phyloP scores from a whole-genome alignment of 2,113 vertebrate genomes.

The Neotoma lepida region DNA sequence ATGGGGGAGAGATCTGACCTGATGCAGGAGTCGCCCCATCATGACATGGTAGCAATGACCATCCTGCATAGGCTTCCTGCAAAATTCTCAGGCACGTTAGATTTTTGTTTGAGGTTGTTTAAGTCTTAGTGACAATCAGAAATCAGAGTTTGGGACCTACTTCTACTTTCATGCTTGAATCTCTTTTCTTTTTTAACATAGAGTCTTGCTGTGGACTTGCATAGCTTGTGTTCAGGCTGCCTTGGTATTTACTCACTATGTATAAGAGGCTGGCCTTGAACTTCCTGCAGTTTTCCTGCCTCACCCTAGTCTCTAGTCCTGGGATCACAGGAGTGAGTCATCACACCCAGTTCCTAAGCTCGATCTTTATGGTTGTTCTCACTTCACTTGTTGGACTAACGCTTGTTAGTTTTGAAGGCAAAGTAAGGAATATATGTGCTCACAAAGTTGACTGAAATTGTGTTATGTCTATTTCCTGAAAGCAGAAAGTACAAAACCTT shows the following conservation, averaged over 20 bases:
- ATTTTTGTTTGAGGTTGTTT: neutral
- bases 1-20: neutral
- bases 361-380: neutral
- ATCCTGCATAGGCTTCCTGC: neutral
- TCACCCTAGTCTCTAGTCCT: neutral
- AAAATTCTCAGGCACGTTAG: neutral
- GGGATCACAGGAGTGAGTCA: neutral
- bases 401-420: neutral
- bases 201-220: neutral
- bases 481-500: slow-evolving; percentile 2
- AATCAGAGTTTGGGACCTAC: neutral
- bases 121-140: neutral
- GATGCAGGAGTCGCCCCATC: neutral
- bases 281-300: neutral
- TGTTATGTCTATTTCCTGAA: neutral
- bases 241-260: neutral
- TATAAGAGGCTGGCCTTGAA: neutral
- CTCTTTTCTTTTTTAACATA: neutral
- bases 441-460: neutral
- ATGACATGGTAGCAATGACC: neutral
- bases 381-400: neutral
- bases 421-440: neutral
- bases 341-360: neutral
- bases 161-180: neutral
- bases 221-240: neutral